Conservation (phyloP, 2,113 vertebrate species). For the Syngnathoides biaculeatus region DNA sequence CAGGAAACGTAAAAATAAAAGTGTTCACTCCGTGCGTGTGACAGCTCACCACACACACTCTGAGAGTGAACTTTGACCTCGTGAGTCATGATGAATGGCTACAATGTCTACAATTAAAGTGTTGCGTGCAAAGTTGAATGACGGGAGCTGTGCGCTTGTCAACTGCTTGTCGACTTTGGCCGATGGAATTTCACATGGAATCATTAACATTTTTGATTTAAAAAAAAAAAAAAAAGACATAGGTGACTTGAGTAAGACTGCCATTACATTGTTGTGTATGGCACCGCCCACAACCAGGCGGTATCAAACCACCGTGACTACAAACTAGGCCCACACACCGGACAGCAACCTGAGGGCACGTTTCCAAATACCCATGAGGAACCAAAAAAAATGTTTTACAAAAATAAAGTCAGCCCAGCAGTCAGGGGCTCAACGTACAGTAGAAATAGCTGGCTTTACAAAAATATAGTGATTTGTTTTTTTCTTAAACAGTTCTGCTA, state of each 20-base stretch:
- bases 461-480: constrained; percentile 74
- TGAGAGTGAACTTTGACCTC: constrained; percentile 30
- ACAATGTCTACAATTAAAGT: constrained; percentile 70
- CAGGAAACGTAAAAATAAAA: constrained; percentile 44
- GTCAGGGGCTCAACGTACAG: constrained; percentile 66
- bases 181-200: constrained; percentile 20
- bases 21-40: constrained; percentile 40
- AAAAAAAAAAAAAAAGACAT: constrained; percentile 33
- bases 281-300: constrained; percentile 56
- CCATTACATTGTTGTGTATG: constrained; percentile 36
- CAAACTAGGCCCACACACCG: constrained; percentile 39
- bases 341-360: constrained; percentile 39
- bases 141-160: constrained; percentile 22
- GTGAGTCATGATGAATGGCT: constrained; percentile 45
- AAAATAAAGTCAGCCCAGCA: constrained; percentile 62
- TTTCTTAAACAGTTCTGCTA: constrained; percentile 59
- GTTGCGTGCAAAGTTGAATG: constrained; percentile 62
- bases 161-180: constrained; percentile 14
- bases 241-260: constrained; percentile 9
- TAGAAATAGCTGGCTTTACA: constrained; percentile 75
- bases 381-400: constrained; percentile 64
- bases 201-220: constrained; percentile 26
- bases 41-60: constrained; percentile 30
- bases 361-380: constrained; percentile 46
- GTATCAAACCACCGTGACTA: constrained; percentile 49